A percentile compares a stretch with the other conserved stretches of the same genome.
Conservation (phyloP, 92 coral and sea anemone species). For the Parazoanthus atlanticus region DNA sequence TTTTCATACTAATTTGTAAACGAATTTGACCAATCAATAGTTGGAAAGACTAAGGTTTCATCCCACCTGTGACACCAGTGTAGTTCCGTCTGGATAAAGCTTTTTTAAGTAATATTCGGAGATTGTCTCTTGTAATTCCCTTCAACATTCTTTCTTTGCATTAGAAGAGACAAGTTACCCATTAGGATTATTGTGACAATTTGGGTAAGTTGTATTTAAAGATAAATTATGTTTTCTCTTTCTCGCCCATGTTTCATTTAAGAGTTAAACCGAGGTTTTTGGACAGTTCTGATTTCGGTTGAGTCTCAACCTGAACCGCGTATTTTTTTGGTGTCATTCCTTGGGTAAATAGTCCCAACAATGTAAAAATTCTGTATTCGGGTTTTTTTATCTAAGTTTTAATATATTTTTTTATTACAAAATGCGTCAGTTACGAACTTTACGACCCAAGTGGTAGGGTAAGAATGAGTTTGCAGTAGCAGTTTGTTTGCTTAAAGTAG, state of each 20-base stretch:
- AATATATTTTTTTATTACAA: neutral
- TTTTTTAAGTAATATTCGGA: neutral
- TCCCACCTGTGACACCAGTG: no score
- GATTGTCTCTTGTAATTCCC: slow-evolving; percentile 9
- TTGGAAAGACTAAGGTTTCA: neutral
- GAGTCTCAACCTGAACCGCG: neutral
- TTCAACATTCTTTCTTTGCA: slow-evolving; percentile 10
- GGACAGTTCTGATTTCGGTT: neutral
- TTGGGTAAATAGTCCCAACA: neutral
- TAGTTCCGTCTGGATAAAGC: no score
- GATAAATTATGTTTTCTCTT: neutral
- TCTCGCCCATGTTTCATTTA: neutral
- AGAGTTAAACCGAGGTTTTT: neutral
- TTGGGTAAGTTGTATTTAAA: slow-evolving; percentile 3
- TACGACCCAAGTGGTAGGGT: neutral
- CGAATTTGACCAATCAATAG: neutral
- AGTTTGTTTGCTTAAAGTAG: neutral
- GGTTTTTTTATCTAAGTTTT: neutral
- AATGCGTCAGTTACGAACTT: neutral
- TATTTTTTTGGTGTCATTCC: neutral
- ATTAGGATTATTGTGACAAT: slow-evolving; percentile 2
- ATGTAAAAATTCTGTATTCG: neutral
- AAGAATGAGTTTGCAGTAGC: neutral
- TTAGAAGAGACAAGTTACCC: slow-evolving; percentile 21
- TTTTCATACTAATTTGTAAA: neutral